Base-by-base conservation (phyloP, 2,113 vertebrate genomes). In the Proterorhinus semilunaris region DNA sequence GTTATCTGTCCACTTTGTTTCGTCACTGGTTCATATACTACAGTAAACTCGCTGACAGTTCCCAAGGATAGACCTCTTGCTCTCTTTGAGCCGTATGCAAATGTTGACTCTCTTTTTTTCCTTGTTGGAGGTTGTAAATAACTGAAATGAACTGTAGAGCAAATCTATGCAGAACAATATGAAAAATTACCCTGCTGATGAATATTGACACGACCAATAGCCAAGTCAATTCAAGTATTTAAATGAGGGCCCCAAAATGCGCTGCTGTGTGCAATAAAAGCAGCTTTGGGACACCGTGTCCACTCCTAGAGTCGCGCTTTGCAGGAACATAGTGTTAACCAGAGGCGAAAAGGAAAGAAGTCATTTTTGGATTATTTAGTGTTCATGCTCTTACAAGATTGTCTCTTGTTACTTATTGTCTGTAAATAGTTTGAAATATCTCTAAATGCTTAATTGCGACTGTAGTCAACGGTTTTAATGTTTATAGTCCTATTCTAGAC, bases 21-120 rank as follows among this genome's bases (percentile, higher is more conserved):
- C 44, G 42, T 61, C 13, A 12, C 36, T 61, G 13, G 42, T 45
- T 61, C 42, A 44, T 45, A 44, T 10, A 55, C 36, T 45, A 16
- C 13, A 44, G 36, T 43, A 61, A 61, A 42, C 15, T 45, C 36
- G 5, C 36, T 53, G 42, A 65, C 62, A 65, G 53, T 75, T 48
- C 47, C 43, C 17, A 16, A 59, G 73, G 65, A 17, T 63, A 68
- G 46, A 61, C 58, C 4, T 74, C 6, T 59, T 62, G 27, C 45
- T 43, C 5, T 74, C 27, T 62, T 68, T 55, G 45, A 51, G 7
- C 12, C 68, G 17, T 59, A 53, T 48, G 15, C 49, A 16, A 64
- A 21, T 27, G 44, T 48, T 17, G 44, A 63, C 44, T 21, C 11
- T n/a, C 17, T 63, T 47, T 44, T 63, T 63, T 36, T 36, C 27